phyloP scores from a whole-genome alignment of 1,140 invertebrate species.

The Zophobas atratus region DNA sequence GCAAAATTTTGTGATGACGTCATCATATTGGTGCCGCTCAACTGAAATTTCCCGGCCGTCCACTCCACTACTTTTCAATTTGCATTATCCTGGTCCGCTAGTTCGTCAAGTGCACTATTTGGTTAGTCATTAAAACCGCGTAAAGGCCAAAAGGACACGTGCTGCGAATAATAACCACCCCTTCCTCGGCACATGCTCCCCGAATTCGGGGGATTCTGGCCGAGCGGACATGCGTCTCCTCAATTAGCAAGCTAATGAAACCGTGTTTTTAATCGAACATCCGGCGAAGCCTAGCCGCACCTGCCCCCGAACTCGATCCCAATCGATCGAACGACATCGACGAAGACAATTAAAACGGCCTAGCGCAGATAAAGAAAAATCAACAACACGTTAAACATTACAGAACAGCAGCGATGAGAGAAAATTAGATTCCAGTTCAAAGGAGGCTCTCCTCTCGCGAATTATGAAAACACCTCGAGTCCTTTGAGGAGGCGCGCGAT shows the following conservation, averaged over 20 bases:
- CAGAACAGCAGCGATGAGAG: slow-evolving; percentile 61
- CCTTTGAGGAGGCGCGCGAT: slow-evolving; percentile 66
- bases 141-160: slow-evolving; percentile 59
- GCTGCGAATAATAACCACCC: slow-evolving; percentile 56
- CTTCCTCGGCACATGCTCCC: slow-evolving; percentile 7
- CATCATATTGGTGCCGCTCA: too few relatives aligned
- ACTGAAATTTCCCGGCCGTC: too few relatives aligned
- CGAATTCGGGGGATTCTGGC: slow-evolving; percentile 16
- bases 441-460: slow-evolving; percentile 62
- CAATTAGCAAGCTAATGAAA: slow-evolving; percentile 27
- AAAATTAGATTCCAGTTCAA: slow-evolving; percentile 68
- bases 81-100: slow-evolving; percentile 22
- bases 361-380: slow-evolving; percentile 62
- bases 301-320: neutral
- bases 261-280: neutral
- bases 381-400: slow-evolving; percentile 65
- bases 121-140: slow-evolving; percentile 64
- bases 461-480: slow-evolving; percentile 68
- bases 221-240: neutral
- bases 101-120: slow-evolving; percentile 59
- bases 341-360: slow-evolving; percentile 50
- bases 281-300: too few relatives aligned
- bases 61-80: neutral
- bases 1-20: too few relatives aligned
- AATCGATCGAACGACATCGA: slow-evolving; percentile 5